A percentile compares a stretch with the other conserved stretches of the same genome.
Conservation (phyloP, 1,140 invertebrate genomes). For the Drosophila truncata region DNA sequence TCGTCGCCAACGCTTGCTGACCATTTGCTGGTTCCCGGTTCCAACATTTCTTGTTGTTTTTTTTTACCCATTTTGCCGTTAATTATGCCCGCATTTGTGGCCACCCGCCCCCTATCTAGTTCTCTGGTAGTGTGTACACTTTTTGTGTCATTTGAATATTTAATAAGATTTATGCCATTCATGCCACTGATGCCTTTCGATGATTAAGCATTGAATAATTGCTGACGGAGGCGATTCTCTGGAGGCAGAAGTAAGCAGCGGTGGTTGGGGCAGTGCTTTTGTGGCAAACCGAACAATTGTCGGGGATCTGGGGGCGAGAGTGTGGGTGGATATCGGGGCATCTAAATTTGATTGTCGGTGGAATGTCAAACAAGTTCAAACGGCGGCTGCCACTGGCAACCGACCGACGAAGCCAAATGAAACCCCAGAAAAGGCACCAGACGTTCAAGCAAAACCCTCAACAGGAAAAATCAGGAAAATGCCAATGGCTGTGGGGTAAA, state of each 20-base stretch:
- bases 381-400: slow-evolving; percentile 74
- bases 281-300: slow-evolving; percentile 47
- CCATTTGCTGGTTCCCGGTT: slow-evolving; percentile 13
- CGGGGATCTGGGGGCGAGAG: background rate
- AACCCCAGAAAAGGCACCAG: slow-evolving; percentile 36
- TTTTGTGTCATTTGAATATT: slow-evolving; percentile 65
- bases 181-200: slow-evolving; percentile 33
- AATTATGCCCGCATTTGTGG: slow-evolving; percentile 77
- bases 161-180: slow-evolving; percentile 71
- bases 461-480: slow-evolving; percentile 33
- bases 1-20: slow-evolving; percentile 30
- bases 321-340: slow-evolving; percentile 39
- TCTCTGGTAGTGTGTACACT: slow-evolving; percentile 2
- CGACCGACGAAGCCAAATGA: slow-evolving; percentile 50
- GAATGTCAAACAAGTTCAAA: slow-evolving; percentile 74
- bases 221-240: slow-evolving; percentile 21
- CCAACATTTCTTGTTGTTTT: slow-evolving; percentile 19
- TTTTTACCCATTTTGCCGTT: slow-evolving; percentile 56
- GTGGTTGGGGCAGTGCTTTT: slow-evolving; percentile 8
- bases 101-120: slow-evolving; percentile 29
- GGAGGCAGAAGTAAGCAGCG: background rate
- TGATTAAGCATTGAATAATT: slow-evolving; percentile 56
- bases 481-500: slow-evolving; percentile 8
- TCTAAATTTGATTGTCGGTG: slow-evolving; percentile 62
- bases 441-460: slow-evolving; percentile 3